Evolutionary conservation across 2,113 vertebrate genomes (phyloP).

Genomic region (Phaethon lepturus): DNA sequence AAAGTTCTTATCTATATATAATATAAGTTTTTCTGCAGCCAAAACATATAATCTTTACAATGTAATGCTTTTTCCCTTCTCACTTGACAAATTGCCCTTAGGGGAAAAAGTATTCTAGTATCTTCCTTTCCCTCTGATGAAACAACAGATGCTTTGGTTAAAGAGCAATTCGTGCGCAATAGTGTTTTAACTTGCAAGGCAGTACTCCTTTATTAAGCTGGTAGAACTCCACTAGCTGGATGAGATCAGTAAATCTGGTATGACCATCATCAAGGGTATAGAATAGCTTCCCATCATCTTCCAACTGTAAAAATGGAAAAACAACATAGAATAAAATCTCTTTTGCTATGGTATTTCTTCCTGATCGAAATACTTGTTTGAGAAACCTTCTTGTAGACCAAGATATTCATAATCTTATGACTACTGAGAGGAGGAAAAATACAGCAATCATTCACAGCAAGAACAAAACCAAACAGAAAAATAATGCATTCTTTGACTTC

Average conservation of each 20-base stretch:
- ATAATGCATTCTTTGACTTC: neutral
- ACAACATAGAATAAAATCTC: slow-evolving; percentile 6
- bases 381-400: neutral
- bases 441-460: neutral
- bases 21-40: slow-evolving; percentile 41
- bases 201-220: slow-evolving; percentile 94
- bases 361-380: neutral
- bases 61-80: neutral
- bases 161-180: slow-evolving; percentile 88
- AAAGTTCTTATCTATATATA: slow-evolving; percentile 60
- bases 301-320: slow-evolving; percentile 80
- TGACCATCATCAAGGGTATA: slow-evolving; percentile 95
- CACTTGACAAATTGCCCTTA: neutral
- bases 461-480: neutral
- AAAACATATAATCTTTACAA: slow-evolving; percentile 59
- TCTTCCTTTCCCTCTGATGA: slow-evolving; percentile 37
- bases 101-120: neutral
- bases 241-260: slow-evolving; percentile 94
- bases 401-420: neutral
- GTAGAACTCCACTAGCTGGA: slow-evolving; percentile 98
- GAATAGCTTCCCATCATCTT: slow-evolving; percentile 89
- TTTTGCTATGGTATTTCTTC: neutral
- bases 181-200: slow-evolving; percentile 96
- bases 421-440: neutral
- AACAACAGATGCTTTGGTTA: slow-evolving; percentile 74